These are phyloP conservation scores for Hartigia nigra DNA, from an alignment of 2,888 invertebrate species.

Conservation along the genomic window DNA sequence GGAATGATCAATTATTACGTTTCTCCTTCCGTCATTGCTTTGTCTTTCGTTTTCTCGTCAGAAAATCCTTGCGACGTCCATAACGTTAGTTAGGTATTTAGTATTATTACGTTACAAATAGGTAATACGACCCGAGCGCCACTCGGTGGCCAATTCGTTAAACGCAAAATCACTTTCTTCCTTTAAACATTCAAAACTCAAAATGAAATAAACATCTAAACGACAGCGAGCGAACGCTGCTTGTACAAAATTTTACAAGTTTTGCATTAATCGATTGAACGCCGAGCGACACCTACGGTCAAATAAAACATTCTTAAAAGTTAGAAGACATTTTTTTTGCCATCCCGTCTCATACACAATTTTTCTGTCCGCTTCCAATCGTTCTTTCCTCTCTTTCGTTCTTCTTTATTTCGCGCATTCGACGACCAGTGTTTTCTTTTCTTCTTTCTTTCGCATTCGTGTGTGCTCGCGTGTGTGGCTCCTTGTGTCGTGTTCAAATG, in stretches of 20 bases:
- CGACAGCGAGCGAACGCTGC: not conserved
- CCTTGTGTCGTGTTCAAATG: not conserved
- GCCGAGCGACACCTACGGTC: slow-evolving; percentile 35
- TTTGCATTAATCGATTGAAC: slow-evolving; percentile 25
- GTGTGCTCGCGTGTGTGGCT: not conserved
- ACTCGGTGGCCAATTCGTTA: slow-evolving; percentile 36
- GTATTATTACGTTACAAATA: slow-evolving; percentile 44
- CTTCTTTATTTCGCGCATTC: not conserved
- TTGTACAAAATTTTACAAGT: not conserved
- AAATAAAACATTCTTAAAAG: slow-evolving; percentile 33
- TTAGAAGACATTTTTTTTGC: slow-evolving; percentile 53
- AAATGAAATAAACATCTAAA: not conserved
- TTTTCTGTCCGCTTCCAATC: slow-evolving; percentile 5
- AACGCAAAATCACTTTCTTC: not conserved
- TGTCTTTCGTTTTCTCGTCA: slow-evolving; percentile 24
- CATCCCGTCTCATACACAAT: slow-evolving; percentile 39
- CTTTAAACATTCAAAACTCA: not conserved
- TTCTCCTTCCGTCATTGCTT: slow-evolving; percentile 49
- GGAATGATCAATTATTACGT: slow-evolving; percentile 56
- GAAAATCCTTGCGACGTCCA: slow-evolving; percentile 10
- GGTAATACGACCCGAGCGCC: slow-evolving; percentile 36
- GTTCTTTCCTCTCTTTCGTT: not conserved
- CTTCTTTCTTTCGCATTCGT: not conserved
- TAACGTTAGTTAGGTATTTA: slow-evolving; percentile 38
- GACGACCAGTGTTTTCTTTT: not conserved